These are phyloP conservation scores for Cavia aperea DNA, from an alignment of 2,113 vertebrate species.

Conservation along the genomic window DNA sequence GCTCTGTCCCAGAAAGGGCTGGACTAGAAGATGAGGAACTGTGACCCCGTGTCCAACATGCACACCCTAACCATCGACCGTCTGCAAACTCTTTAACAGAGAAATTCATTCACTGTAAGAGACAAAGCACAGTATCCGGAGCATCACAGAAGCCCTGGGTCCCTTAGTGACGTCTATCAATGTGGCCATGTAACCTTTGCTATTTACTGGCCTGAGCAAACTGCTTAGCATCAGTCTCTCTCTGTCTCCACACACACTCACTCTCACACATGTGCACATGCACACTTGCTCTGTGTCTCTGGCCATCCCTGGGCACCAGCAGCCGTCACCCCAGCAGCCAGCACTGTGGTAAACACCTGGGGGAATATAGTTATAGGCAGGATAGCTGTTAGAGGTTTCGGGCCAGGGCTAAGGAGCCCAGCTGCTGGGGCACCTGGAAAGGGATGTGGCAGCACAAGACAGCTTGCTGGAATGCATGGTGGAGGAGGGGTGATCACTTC, in stretches of 20 bases:
- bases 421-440: too few species aligned
- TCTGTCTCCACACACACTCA: neutral
- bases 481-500: neutral
- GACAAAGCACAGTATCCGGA: neutral
- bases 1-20: neutral
- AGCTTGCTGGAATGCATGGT: neutral
- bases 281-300: neutral
- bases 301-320: too few species aligned
- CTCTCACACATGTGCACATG: neutral
- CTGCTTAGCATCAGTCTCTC: neutral
- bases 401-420: too few species aligned
- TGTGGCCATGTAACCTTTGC: neutral
- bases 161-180: neutral
- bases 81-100: neutral
- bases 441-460: too few species aligned
- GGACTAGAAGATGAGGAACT: neutral
- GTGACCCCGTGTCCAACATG: neutral
- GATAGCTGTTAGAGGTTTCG: neutral
- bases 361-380: neutral
- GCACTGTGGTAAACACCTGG: neutral
- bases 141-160: neutral
- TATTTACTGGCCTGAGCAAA: neutral
- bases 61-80: neutral
- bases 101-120: neutral
- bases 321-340: neutral